Evolutionary conservation across 1,140 invertebrate species (phyloP).

Genomic region (Drosophila varians): DNA sequence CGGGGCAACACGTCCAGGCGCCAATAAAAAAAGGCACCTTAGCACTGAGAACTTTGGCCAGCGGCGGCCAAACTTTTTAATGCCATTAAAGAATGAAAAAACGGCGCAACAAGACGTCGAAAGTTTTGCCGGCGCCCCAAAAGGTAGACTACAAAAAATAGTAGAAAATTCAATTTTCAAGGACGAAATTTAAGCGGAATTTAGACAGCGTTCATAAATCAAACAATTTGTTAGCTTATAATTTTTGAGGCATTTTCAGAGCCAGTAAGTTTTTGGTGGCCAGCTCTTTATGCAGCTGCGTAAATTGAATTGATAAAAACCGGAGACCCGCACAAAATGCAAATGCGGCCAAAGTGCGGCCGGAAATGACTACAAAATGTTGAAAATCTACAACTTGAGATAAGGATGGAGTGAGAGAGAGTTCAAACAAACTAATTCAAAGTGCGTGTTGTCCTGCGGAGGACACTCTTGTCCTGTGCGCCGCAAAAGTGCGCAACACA

Average conservation of each 20-base stretch:
- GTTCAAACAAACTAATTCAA: conserved; percentile 82
- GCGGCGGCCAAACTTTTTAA: conserved; percentile 76
- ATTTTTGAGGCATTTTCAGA: conserved; percentile 40
- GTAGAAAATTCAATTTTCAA: conserved; percentile 41
- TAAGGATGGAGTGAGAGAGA: conserved; percentile 44
- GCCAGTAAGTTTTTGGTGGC: background rate
- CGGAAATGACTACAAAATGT: conserved; percentile 74
- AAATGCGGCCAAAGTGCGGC: conserved; percentile 58
- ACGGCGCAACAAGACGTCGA: conserved; percentile 42
- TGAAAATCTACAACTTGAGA: conserved; percentile 79
- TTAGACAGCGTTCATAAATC: conserved; percentile 34
- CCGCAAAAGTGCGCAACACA: conserved; percentile 74
- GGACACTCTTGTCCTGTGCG: conserved; percentile 35
- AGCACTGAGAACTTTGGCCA: conserved; percentile 63
- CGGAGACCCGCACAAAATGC: conserved; percentile 33
- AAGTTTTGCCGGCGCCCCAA: conserved; percentile 53
- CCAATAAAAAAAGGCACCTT: conserved; percentile 79
- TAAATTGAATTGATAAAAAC: conserved; percentile 81
- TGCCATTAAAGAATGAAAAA: conserved; percentile 68
- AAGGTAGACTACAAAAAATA: conserved; percentile 43
- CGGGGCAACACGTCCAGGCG: conserved; percentile 73
- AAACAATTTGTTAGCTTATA: conserved; percentile 14
- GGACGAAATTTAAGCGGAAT: conserved; percentile 34
- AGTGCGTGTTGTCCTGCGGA: conserved; percentile 51
- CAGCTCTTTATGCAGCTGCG: conserved; percentile 56